Base-by-base conservation (phyloP, 2,797 vertebrate genomes). In the Sebastiscus tertius region DNA sequence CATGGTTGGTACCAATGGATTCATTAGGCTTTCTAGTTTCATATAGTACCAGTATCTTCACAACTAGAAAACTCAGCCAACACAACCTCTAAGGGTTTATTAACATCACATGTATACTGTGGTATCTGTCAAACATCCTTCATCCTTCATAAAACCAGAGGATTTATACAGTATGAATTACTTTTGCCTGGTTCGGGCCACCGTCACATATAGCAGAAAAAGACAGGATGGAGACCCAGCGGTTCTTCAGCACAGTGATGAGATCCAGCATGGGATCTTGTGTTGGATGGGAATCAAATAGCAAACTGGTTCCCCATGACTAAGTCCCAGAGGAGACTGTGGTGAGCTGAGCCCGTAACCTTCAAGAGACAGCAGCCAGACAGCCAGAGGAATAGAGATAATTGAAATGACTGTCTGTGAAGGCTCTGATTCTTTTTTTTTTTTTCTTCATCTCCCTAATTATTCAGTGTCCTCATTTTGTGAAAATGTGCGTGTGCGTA, bases 321-420 rank as follows among this genome's bases (percentile, higher is more conserved):
- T 70, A 18, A 64, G 58, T 79, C 84, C 84, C 85, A 55, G 54
- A 77, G 77, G 79, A 84, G 65, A 31, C 34, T 76, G 71, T 81
- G 77, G 69, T 72, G 84, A 88, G 76, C 80, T 69, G 36, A 88
- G 83, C 75, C 78, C 71, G 56, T 87, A 88, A 91, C 89, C 89
- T 88, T 91, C 79, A 88, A 76, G 74, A 91, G 79, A 82, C 79
- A 26, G 82, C 83, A 72, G 59, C 82, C 87, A 92, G 86, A 89
- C 92, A 75, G 84, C 87, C 78, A 87, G 84, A 87, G 82, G 74
- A 86, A 86, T 68, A 62, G 74, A 79, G 87, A 88, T 93, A 83
- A 90, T 93, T 94, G 88, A 94, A 93, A 93, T 85, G 86, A 88
- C 84, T 91, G 81, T 87, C 85, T 89, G 89, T 85, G 80, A 75